Evolutionary conservation across 2,797 vertebrate genomes (phyloP).

Genomic region (Hypotaenidia philippensis): DNA sequence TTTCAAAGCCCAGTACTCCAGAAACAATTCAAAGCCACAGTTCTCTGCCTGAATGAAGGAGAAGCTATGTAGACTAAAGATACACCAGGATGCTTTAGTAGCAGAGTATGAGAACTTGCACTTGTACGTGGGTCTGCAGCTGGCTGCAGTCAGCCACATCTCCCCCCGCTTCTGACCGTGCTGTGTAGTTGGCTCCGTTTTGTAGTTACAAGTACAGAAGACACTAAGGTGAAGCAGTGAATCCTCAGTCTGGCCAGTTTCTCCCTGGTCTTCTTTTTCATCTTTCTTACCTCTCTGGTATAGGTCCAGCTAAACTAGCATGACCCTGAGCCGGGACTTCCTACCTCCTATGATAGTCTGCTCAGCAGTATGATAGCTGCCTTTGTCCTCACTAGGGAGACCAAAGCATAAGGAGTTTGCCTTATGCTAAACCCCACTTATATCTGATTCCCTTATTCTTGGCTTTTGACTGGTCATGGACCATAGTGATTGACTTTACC

Average conservation of each 20-base stretch:
- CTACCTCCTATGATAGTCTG: neutral
- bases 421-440: neutral
- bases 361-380: neutral
- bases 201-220: neutral
- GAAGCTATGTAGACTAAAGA: neutral
- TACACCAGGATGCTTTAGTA: neutral
- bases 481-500: neutral
- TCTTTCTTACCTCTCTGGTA: neutral
- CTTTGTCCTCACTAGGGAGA: neutral
- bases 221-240: neutral
- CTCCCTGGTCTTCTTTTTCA: neutral
- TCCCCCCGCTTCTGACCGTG: neutral
- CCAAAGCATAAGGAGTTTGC: neutral
- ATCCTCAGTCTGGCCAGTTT: neutral
- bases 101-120: neutral
- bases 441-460: neutral
- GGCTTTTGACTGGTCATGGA: neutral
- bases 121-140: neutral
- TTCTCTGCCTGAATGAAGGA: neutral
- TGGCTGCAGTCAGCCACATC: neutral
- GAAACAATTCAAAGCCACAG: neutral
- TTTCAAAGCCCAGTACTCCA: neutral
- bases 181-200: neutral
- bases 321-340: neutral
- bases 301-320: neutral